These are phyloP conservation scores for Leptocoma aspasia DNA, from an alignment of 2,113 vertebrate species.

Conservation along the genomic window DNA sequence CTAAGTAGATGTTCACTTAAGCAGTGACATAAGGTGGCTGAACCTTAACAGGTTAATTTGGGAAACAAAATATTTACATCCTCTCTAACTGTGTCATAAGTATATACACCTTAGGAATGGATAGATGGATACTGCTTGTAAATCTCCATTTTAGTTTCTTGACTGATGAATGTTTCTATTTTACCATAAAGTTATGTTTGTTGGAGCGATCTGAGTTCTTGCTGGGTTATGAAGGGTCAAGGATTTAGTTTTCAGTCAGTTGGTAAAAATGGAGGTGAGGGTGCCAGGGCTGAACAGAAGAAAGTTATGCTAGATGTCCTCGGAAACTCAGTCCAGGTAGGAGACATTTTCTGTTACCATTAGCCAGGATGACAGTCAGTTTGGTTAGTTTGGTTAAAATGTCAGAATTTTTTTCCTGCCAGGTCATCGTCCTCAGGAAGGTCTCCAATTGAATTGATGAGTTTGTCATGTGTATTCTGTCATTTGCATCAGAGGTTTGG, in stretches of 20 bases:
- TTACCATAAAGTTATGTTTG: background rate
- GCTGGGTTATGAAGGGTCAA: background rate
- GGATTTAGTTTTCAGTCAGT: background rate
- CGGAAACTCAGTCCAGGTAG: background rate
- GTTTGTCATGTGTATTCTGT: background rate
- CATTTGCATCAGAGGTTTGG: background rate
- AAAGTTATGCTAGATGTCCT: background rate
- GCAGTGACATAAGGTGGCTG: rapidly evolving
- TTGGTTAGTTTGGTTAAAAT: background rate
- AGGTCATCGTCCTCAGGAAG: background rate
- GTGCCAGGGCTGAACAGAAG: background rate
- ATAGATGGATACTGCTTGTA: background rate
- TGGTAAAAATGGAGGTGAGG: background rate
- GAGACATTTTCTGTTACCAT: background rate
- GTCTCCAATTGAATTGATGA: background rate
- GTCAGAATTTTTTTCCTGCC: background rate
- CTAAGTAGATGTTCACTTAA: background rate
- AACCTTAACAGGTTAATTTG: background rate
- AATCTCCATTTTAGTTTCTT: background rate
- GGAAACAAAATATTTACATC: background rate
- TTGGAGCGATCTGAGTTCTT: background rate
- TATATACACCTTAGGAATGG: background rate
- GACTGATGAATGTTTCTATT: background rate
- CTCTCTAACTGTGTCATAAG: background rate
- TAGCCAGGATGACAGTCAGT: background rate